Percentiles rank a stretch among this genome's conserved stretches.
These are phyloP conservation scores for Nysson spinosus DNA, from an alignment of 2,888 invertebrate genomes.

Conservation along the genomic window DNA sequence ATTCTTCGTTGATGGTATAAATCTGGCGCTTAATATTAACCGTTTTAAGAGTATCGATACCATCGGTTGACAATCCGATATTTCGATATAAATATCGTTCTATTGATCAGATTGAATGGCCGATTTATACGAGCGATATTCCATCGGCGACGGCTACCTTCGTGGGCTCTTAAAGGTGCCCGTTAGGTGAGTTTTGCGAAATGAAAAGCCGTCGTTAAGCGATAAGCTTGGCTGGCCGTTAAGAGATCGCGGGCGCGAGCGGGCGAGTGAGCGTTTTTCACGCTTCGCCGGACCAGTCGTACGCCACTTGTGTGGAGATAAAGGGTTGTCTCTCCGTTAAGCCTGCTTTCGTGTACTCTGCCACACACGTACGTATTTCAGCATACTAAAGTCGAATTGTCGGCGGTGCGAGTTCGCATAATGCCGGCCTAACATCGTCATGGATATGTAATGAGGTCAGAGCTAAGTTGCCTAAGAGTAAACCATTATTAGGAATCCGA, in stretches of 20 bases:
- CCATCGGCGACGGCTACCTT: conserved; percentile 43
- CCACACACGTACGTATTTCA: conserved; percentile 41
- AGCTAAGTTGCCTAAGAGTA: neutral
- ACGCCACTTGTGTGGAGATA: conserved; percentile 59
- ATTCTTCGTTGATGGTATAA: no score
- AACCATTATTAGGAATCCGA: conserved; percentile 8
- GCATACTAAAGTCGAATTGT: conserved; percentile 37
- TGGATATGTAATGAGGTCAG: conserved; percentile 63
- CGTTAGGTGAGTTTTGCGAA: conserved; percentile 54
- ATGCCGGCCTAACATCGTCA: conserved; percentile 62
- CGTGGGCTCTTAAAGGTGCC: conserved; percentile 33
- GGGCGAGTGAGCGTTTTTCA: conserved; percentile 63
- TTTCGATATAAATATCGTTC: conserved; percentile 29
- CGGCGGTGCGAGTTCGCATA: conserved; percentile 44
- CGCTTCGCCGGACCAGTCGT: conserved; percentile 60
- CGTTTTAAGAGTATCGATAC: conserved; percentile 1
- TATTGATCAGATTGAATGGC: conserved; percentile 36
- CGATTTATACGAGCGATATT: conserved; percentile 37
- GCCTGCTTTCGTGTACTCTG: conserved; percentile 54
- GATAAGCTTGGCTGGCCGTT: conserved; percentile 55
- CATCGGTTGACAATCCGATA: conserved; percentile 16
- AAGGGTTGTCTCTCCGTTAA: conserved; percentile 60
- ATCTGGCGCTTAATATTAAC: neutral
- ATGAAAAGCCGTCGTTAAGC: conserved; percentile 59
- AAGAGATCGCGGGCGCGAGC: conserved; percentile 57